Conservation (phyloP, 2,888 invertebrate species). For the Tenthredo amoena region DNA sequence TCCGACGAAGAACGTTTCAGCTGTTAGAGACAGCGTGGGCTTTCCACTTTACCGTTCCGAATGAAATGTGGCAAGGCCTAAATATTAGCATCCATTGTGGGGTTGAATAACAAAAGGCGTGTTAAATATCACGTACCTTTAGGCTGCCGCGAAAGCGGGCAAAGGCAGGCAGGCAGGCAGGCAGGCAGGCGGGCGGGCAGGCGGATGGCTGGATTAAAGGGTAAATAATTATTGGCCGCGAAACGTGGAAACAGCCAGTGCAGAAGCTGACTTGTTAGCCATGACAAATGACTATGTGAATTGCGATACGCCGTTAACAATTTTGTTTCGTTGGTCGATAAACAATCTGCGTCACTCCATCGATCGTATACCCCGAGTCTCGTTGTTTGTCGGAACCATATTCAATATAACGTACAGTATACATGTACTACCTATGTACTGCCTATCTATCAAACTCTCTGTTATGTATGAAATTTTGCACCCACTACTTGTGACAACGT, state of each 20-base stretch:
- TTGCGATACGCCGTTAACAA: constrained; percentile 43
- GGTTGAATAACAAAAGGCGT: constrained; percentile 52
- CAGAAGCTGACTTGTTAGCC: constrained; percentile 45
- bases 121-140: constrained; percentile 45
- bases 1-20: constrained; percentile 50
- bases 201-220: constrained; percentile 50
- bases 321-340: constrained; percentile 45
- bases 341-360: constrained; percentile 40
- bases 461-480: background rate
- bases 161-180: constrained; percentile 29
- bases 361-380: background rate
- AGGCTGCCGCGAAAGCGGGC: constrained; percentile 24
- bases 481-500: background rate
- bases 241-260: constrained; percentile 48
- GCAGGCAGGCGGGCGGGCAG: background rate
- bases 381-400: background rate
- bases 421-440: background rate
- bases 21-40: constrained; percentile 32
- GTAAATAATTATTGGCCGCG: constrained; percentile 53
- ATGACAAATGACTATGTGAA: constrained; percentile 50
- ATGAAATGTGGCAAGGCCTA: constrained; percentile 46
- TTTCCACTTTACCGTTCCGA: constrained; percentile 35
- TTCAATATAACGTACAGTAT: background rate
- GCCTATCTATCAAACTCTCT: background rate
- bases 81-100: constrained; percentile 50